Evolutionary conservation across 2,888 invertebrate species (phyloP).

Genomic region (Salpingus planirostris): DNA sequence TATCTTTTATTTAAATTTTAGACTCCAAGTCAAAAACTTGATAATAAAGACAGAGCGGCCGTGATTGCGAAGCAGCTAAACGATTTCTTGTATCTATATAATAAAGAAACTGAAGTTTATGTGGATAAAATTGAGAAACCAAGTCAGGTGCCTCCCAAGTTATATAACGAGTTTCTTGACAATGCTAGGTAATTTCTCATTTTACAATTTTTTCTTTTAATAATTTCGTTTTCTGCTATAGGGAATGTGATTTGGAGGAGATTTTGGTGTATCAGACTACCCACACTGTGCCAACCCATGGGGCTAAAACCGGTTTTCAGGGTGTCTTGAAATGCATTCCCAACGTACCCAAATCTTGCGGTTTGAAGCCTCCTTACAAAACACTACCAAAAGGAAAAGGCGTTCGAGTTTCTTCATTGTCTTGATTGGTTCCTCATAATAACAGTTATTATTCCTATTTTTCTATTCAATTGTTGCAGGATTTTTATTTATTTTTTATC

Average conservation of each 20-base stretch:
- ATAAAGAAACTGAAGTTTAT: constrained; percentile 71
- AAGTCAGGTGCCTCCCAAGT: constrained; percentile 46
- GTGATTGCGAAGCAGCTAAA: constrained; percentile 76
- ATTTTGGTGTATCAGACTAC: constrained; percentile 48
- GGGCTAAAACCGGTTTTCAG: constrained; percentile 27
- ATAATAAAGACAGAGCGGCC: constrained; percentile 73
- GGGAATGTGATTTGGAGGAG: constrained; percentile 66
- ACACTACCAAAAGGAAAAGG: constrained; percentile 19
- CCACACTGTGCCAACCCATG: constrained; percentile 26
- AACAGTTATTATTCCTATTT: background rate
- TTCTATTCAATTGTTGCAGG: background rate
- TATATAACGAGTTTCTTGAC: constrained; percentile 52
- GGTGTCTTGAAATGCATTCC: constrained; percentile 38
- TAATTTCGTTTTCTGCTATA: too few species aligned
- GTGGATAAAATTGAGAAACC: constrained; percentile 61
- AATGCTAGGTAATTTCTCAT: constrained; percentile 45
- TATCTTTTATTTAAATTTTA: constrained; percentile 34
- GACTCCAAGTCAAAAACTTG: constrained; percentile 62
- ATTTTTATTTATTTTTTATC: too few species aligned
- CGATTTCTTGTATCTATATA: constrained; percentile 77
- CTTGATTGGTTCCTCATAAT: constrained; percentile 13
- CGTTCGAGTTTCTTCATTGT: constrained; percentile 19
- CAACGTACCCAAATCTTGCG: constrained; percentile 19
- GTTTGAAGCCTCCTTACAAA: constrained; percentile 21
- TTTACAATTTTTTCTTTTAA: constrained; percentile 20